Conservation (phyloP, 2,888 invertebrate genomes). For the Agriopis leucophaearia region DNA sequence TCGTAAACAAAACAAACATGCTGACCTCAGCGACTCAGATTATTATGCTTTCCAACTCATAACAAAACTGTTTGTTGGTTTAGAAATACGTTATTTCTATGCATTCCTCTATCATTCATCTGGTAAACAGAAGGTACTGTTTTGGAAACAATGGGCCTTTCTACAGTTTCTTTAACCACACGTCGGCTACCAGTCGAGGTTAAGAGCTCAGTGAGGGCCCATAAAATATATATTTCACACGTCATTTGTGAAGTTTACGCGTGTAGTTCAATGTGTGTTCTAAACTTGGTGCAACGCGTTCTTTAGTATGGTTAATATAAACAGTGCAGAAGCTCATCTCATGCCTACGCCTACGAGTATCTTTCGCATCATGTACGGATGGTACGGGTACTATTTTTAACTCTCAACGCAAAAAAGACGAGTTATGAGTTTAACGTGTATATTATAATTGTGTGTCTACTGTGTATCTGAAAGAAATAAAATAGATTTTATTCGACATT, state of each 20-base stretch:
- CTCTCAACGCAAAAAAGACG: too few relatives aligned
- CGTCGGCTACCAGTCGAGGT: conserved; percentile 10
- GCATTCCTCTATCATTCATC: conserved; percentile 21
- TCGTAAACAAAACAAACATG: conserved; percentile 18
- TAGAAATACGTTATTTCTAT: conserved; percentile 19
- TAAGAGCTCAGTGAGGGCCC: neutral
- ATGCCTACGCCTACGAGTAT: neutral
- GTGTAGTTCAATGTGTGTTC: neutral
- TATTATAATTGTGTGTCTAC: neutral
- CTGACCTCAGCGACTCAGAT: conserved; percentile 2
- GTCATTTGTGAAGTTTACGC: conserved; percentile 12
- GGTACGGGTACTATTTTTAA: neutral
- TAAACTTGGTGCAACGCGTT: neutral
- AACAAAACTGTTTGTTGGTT: conserved; percentile 16
- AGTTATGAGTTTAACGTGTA: neutral
- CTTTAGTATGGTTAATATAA: neutral
- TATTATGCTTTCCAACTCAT: conserved; percentile 17
- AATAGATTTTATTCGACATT: too few relatives aligned
- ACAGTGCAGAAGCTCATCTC: neutral
- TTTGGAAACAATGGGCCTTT: conserved; percentile 26
- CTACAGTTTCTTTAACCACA: conserved; percentile 16
- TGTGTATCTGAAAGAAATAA: too few relatives aligned
- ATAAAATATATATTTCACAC: conserved; percentile 3
- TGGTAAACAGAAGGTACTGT: conserved; percentile 14
- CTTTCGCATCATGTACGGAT: neutral